Evolutionary conservation across 2,797 vertebrate species (phyloP).

Genomic region (Rallus crepitans): DNA sequence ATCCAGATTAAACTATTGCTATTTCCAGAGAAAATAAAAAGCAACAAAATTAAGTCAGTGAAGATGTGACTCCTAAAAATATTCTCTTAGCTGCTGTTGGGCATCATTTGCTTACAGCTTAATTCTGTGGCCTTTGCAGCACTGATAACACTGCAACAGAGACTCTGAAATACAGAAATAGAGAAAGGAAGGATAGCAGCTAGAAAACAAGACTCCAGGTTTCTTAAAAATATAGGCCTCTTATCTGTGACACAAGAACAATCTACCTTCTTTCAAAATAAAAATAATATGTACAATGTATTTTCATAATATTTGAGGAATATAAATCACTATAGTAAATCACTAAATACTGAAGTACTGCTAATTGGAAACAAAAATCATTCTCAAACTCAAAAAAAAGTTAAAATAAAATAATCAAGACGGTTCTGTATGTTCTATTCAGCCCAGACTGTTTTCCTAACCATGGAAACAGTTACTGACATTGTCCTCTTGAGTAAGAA

Average conservation of each 20-base stretch:
- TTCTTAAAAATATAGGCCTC: neutral
- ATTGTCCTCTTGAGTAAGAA: constrained; percentile 57
- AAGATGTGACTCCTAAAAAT: neutral
- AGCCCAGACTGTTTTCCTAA: neutral
- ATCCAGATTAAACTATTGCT: neutral
- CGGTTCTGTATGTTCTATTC: neutral
- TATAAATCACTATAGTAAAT: neutral
- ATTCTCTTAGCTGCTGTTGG: neutral
- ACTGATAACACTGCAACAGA: neutral
- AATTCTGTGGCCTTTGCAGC: neutral
- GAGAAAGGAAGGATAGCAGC: neutral
- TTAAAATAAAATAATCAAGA: neutral
- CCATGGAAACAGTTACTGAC: constrained; percentile 44
- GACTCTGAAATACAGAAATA: neutral
- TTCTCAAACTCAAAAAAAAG: neutral
- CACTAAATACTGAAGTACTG: neutral
- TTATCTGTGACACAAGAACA: neutral
- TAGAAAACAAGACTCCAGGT: neutral
- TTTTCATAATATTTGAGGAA: neutral
- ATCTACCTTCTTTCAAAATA: neutral
- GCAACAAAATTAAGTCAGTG: neutral
- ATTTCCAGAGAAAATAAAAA: constrained; percentile 22
- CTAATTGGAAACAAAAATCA: neutral
- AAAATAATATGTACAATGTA: neutral
- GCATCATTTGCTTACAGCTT: neutral